phyloP scores from a whole-genome alignment of 2,888 invertebrate genomes.

The Platynereis dumerilii region DNA sequence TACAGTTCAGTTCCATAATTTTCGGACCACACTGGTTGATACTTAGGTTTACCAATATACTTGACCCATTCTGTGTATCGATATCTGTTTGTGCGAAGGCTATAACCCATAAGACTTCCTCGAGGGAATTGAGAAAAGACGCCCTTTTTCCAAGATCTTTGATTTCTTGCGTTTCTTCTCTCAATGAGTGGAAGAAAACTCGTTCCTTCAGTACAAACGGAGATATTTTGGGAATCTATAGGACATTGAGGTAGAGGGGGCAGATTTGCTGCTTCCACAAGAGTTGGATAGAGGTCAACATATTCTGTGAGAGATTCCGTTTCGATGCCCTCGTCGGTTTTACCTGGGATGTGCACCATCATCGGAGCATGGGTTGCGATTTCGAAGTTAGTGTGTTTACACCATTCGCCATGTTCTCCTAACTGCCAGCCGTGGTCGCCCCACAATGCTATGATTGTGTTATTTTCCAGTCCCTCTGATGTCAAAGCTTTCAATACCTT shows the following conservation, averaged over 20 bases:
- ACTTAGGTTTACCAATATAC: constrained; percentile 29
- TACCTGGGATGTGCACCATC: constrained; percentile 45
- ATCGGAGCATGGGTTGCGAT: constrained; percentile 44
- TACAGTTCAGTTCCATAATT: constrained; percentile 36
- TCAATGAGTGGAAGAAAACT: constrained; percentile 29
- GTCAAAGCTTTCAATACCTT: constrained; percentile 24
- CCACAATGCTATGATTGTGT: constrained; percentile 34
- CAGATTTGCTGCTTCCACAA: constrained; percentile 44
- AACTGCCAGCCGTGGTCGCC: constrained; percentile 39
- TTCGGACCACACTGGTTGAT: constrained; percentile 33
- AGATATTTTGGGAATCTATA: constrained; percentile 17
- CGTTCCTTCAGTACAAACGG: constrained; percentile 29
- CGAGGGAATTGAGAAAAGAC: constrained; percentile 40
- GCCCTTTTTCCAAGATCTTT: constrained; percentile 28
- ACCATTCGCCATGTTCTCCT: constrained; percentile 38
- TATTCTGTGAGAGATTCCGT: constrained; percentile 43
- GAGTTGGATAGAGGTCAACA: constrained; percentile 46
- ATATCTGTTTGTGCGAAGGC: constrained; percentile 39
- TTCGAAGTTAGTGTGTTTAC: constrained; percentile 46
- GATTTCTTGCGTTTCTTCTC: constrained; percentile 1
- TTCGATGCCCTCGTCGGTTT: constrained; percentile 40
- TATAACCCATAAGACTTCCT: constrained; percentile 44
- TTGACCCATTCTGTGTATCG: constrained; percentile 39
- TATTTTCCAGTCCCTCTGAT: constrained; percentile 23
- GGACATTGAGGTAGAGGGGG: constrained; percentile 29